Evolutionary conservation across 2,113 vertebrate genomes (phyloP), one percentile per base, ranked within the genome.

Genomic region (Leptodactylus fuscus): DNA sequence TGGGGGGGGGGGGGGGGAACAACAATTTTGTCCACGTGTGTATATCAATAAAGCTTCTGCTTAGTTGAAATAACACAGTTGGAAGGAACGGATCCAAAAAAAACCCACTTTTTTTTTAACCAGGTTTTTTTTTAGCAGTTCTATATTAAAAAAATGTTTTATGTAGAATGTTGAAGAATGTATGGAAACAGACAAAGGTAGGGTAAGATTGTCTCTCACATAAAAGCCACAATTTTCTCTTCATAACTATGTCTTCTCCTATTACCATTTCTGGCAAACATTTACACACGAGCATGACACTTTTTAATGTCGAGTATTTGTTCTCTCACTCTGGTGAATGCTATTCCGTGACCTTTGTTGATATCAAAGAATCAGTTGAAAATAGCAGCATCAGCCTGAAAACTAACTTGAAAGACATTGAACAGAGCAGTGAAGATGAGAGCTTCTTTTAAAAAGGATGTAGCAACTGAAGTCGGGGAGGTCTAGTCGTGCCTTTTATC

Each of bases 401-500:
- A n/a, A 49, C 4, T 83, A 36, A 44, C 60, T 46, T 83, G 32
- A 32, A 81, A 80, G 80, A 81, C 48, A 36, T 53, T 70, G 34
- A 78, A 60, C 34, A 77, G n/a, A 77, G n/a, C 24, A 78, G 5
- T 49, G 60, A 46, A 74, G 80, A 83, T 69, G 48, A 82, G 79
- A 85, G 15, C 15, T 51, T 34, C 80, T 34, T 34, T 60, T 48
- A 67, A 67, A 69, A 22, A 58, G 53, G 32, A 82, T 24, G 32
- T 76, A 77, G 70, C 44, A 27, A 48, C 41, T 78, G 51, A 32
- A 65, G 75, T 32, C 49, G 15, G n/a, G 15, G 27, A 84, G 34
- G 13, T 46, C 41, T 83, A 53, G 18, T 78, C 79, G 53, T 46
- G 58, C 62, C 83, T 79, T 55, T 46, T 83, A 86, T 86, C 69